Base-by-base conservation (phyloP, 2,888 invertebrate species). In the Rhyacophila evoluta region DNA sequence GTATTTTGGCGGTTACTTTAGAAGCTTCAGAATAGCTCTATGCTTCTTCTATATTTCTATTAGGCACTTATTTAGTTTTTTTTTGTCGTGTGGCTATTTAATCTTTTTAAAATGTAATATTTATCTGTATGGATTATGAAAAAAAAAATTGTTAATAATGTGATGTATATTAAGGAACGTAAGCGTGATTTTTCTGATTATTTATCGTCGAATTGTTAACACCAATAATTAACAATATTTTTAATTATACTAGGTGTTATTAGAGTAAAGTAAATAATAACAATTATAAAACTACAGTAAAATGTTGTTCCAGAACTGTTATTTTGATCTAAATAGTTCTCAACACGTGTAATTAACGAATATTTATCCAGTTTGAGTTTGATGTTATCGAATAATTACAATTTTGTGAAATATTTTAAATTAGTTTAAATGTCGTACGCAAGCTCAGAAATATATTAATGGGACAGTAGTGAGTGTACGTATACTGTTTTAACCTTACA, bases 1-100 rank as follows among this genome's bases (percentile, higher is more conserved):
- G 80, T 78, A 81, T 80, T 71, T 80, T 81, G 82, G 75, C 80
- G 78, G 75, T 74, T 55, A 74, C 28, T 29, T 73, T 75, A 27
- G 71, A 29, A 72, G n/a, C 25, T 37, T 33, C 25, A 5, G 37
- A 33, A 36, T 37, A 72, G 36, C 36, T 33, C 72, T 12, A 1
- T 10, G 36, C 38, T 37, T 37, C 72, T 37, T 36, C 36, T n/a
- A 37, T 1, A 55, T 55, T 6, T 12, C 2, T 55, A 19, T 55
- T 25, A 25, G 8, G 55, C 55, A 55, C 55, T 55, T 15, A 19
- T 55, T 55, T 12, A 15, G 8, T 41, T 55, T 25, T 15, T 55
- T 19, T 25, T 55, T 55, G 12, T 8, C 1, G 25, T 25, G 1
- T 55, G 15, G 10, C 29, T n/a, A n/a, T n/a, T n/a, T n/a, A n/a